phyloP scores from a whole-genome alignment of 2,113 vertebrate species.

The Azemiops feae region DNA sequence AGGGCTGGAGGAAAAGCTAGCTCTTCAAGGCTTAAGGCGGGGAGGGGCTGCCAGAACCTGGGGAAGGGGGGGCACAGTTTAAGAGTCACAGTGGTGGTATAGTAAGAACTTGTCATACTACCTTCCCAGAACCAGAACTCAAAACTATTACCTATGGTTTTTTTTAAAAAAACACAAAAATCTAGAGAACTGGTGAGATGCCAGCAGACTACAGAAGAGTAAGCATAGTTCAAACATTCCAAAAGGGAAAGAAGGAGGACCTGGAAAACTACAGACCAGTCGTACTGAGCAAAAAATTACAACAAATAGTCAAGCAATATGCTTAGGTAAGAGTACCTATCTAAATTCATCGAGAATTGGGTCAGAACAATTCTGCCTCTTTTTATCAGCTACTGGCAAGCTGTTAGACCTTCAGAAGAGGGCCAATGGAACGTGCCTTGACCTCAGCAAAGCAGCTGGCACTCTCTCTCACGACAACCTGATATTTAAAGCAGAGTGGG shows the following conservation, averaged over 20 bases:
- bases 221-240: not conserved
- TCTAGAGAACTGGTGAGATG: not conserved
- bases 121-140: not conserved
- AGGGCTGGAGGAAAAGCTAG: not conserved
- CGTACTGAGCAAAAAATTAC: not conserved
- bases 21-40: not conserved
- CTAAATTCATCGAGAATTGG: no score
- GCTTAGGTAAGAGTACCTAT: not conserved
- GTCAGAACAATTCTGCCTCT: no score
- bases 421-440: no score
- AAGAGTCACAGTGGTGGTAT: not conserved
- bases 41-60: not conserved
- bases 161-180: not conserved
- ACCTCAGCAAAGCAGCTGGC: no score
- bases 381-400: no score
- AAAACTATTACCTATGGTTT: not conserved
- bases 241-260: not conserved
- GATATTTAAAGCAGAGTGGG: not conserved
- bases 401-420: no score
- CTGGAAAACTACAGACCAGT: not conserved
- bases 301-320: not conserved
- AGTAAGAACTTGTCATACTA: not conserved
- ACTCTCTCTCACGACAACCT: not conserved
- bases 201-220: not conserved
- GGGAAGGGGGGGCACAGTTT: not conserved